Conservation (phyloP, 1,140 invertebrate species). For the Apis mellifera region DNA sequence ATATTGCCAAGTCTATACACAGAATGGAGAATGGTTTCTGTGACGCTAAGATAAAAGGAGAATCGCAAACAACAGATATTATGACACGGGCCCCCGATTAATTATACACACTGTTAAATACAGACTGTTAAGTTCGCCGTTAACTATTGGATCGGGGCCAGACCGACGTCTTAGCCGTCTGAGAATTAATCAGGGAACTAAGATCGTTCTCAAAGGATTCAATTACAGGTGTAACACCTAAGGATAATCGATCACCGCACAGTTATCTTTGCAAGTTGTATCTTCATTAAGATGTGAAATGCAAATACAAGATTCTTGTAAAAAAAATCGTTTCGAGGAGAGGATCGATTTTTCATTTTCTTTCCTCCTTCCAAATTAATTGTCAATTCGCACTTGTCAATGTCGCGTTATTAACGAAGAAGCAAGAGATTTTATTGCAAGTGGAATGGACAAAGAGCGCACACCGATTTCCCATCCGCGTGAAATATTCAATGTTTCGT, state of each 20-base stretch:
- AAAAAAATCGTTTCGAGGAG: too few relatives aligned
- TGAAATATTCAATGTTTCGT: conserved; percentile 20
- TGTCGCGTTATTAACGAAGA: conserved; percentile 2
- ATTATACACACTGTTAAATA: conserved; percentile 10
- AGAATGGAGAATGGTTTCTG: too few relatives aligned
- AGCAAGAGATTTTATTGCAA: background rate
- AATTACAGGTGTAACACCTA: conserved; percentile 39
- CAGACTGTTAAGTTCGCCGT: conserved; percentile 27
- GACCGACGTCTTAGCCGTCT: conserved; percentile 26
- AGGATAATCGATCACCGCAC: conserved; percentile 10
- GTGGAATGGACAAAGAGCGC: background rate
- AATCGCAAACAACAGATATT: background rate
- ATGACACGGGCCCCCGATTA: background rate
- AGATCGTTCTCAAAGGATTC: conserved; percentile 49
- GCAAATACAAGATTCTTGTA: too few relatives aligned
- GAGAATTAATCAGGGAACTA: conserved; percentile 48
- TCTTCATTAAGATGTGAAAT: too few relatives aligned
- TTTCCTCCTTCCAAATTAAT: too few relatives aligned
- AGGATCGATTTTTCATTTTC: too few relatives aligned
- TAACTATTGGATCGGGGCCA: conserved; percentile 17
- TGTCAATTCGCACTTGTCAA: background rate
- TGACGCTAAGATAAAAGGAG: background rate
- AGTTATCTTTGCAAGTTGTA: background rate
- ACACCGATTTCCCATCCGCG: background rate
- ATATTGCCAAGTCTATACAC: background rate